phyloP scores from a whole-genome alignment of 1,140 invertebrate genomes.

The Zaprionus davidi region DNA sequence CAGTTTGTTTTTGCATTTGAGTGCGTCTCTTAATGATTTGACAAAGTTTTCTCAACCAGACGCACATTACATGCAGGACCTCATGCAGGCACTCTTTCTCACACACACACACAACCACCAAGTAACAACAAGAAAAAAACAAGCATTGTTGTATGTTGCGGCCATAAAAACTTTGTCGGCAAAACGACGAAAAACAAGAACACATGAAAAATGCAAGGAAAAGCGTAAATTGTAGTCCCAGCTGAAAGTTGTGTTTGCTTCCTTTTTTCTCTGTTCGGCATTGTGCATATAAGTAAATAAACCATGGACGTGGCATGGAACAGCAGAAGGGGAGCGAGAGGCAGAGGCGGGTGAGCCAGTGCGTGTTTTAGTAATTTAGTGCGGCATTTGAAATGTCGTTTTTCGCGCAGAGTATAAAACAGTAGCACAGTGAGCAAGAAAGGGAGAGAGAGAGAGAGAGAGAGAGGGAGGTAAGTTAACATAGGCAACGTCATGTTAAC shows the following conservation, averaged over 20 bases:
- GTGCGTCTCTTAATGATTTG: constrained; percentile 62
- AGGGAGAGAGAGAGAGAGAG: background rate
- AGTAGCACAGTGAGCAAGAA: background rate
- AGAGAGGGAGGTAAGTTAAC: background rate
- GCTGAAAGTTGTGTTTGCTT: constrained; percentile 49
- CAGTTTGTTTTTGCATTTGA: constrained; percentile 49
- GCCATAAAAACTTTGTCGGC: constrained; percentile 67
- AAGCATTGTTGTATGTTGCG: constrained; percentile 55
- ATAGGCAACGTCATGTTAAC: constrained; percentile 37
- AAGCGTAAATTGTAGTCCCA: constrained; percentile 70
- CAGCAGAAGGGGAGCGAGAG: background rate
- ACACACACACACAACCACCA: constrained; percentile 7
- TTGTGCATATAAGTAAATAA: constrained; percentile 50
- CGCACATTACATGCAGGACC: constrained; percentile 60
- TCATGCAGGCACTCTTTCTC: constrained; percentile 28
- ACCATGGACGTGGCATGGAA: constrained; percentile 6
- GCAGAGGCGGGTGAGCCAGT: constrained; percentile 19
- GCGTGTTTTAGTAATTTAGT: constrained; percentile 68
- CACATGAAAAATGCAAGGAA: constrained; percentile 68
- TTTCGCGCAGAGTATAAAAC: constrained; percentile 21
- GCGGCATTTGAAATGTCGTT: constrained; percentile 63
- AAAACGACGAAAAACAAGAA: constrained; percentile 41
- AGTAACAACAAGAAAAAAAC: constrained; percentile 43
- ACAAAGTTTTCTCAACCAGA: constrained; percentile 62
- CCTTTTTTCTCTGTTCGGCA: constrained; percentile 34